Evolutionary conservation across 2,113 vertebrate genomes (phyloP).

Genomic region (Gnathonemus echidnorhynchus): DNA sequence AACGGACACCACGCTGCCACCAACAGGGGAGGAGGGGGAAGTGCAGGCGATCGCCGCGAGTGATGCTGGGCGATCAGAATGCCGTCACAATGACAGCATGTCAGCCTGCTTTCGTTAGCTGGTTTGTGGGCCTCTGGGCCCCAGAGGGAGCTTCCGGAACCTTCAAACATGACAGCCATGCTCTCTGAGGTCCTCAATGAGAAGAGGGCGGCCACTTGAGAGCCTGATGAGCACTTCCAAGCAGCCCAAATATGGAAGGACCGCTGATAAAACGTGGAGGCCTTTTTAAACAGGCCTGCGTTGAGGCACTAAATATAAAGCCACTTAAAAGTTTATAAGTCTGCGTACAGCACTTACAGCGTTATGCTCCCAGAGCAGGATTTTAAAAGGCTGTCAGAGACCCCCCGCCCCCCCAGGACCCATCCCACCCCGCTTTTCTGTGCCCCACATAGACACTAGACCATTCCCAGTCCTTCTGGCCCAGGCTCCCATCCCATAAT

Average conservation of each 20-base stretch:
- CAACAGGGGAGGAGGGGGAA: background rate
- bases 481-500: background rate
- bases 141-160: background rate
- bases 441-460: background rate
- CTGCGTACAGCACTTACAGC: background rate
- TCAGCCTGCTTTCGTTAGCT: background rate
- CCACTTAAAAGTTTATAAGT: background rate
- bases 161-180: background rate
- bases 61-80: background rate
- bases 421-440: background rate
- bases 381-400: background rate
- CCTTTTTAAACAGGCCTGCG: background rate
- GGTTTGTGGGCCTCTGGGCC: background rate
- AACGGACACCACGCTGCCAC: background rate
- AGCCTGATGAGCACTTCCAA: background rate
- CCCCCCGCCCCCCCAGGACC: background rate
- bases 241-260: background rate
- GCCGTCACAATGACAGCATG: background rate
- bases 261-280: background rate
- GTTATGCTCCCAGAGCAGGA: background rate
- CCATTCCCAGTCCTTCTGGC: background rate
- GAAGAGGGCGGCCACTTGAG: background rate
- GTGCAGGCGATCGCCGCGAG: background rate
- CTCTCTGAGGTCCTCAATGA: background rate
- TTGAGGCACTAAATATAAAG: background rate